Base-by-base conservation (phyloP, 1,140 invertebrate species). In the Oedothorax gibbosus region DNA sequence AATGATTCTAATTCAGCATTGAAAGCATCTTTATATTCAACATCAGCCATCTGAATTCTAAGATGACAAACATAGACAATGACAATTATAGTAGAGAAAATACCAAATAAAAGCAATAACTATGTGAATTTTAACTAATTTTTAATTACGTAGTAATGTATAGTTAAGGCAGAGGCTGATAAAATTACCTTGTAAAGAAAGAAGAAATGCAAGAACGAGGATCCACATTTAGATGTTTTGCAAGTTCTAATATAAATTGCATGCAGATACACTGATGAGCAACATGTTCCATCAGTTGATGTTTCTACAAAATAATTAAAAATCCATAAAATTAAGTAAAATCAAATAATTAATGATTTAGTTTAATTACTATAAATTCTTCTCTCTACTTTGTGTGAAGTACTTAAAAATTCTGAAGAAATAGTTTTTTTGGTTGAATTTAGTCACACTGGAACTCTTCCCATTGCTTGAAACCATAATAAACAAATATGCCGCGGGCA, bases 181-280 rank as follows among this genome's bases (percentile, higher is more conserved):
- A 11, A 66, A 2, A 66, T 35, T 21, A 95, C 93, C 94, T 96
- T n/a, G 94, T 93, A 89, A 99, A 99, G 91, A 99, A 99, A 7
- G 97, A 96, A 62, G 93, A 92, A 53, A 99, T 94, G 90, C 98
- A 99, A 56, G 94, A 94, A 88, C 96, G 92, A 6, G 97, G 97
- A 92, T 99, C 96, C 57, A 96, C 93, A 89, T 99, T 94, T 53
- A 99, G 91, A 89, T 98, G 96, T 89, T 97, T 99, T 0, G 97
- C 96, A 60, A 99, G 90, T 90, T 99, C 98, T 78, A 99, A 91
- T 85, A 99, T 97, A 89, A 99, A 99, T 90, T 99, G 98, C 95
- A 99, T 97, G 87, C 97, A 98, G 89, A 99, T 99, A 69, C 95
- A 96, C 90, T 99, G 99, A 91, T 99, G 98, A 0, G 98, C 96